Evolutionary conservation across 2,113 vertebrate species (phyloP).

Genomic region (Thryonomys swinderianus): DNA sequence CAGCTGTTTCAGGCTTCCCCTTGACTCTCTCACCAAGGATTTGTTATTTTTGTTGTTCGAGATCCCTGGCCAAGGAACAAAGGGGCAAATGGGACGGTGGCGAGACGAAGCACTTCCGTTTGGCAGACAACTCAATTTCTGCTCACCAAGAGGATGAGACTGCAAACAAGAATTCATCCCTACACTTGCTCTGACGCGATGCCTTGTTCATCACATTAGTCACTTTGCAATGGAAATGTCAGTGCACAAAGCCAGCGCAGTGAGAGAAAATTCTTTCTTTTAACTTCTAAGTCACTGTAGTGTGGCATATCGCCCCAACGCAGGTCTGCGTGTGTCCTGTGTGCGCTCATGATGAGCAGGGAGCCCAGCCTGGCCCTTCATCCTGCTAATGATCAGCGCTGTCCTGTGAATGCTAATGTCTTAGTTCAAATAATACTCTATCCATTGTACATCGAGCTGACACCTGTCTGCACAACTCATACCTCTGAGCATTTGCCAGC

Average conservation of each 20-base stretch:
- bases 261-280: neutral
- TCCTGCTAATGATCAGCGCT: neutral
- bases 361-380: neutral
- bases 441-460: neutral
- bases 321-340: neutral
- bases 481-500: neutral
- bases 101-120: slow-evolving; percentile 41
- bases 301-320: neutral
- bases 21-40: neutral
- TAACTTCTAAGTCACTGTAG: neutral
- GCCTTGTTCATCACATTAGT: neutral
- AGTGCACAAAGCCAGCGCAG: neutral
- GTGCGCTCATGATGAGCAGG: neutral
- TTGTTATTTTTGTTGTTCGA: slow-evolving; percentile 65
- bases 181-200: slow-evolving; percentile 8
- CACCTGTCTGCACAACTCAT: neutral
- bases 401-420: neutral
- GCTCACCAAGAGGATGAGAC: slow-evolving; percentile 36
- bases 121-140: slow-evolving; percentile 63
- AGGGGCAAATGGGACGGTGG: slow-evolving; percentile 28
- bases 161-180: slow-evolving; percentile 21
- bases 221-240: slow-evolving; percentile 8
- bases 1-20: slow-evolving; percentile 53
- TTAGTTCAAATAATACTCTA: neutral
- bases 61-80: slow-evolving; percentile 56